Conservation (phyloP, 1,140 invertebrate species). For the Hylyphantes graminicola region DNA sequence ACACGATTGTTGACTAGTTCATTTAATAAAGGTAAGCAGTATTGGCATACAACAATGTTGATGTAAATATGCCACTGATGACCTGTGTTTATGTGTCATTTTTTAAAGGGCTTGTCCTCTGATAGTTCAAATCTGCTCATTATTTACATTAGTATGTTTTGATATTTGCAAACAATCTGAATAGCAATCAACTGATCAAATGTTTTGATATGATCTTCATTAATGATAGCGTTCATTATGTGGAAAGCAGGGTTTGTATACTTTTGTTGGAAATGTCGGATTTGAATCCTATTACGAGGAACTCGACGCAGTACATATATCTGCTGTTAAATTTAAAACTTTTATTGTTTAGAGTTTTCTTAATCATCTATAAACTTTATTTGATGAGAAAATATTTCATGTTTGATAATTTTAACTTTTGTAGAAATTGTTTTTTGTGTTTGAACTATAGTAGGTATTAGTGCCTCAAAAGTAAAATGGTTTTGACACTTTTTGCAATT, state of each 20-base stretch:
- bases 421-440: no score
- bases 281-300: background rate
- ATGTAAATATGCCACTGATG: constrained; percentile 22
- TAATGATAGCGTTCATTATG: background rate
- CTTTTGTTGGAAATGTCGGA: background rate
- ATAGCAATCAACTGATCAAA: background rate
- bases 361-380: no score
- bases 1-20: constrained; percentile 23
- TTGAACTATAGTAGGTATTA: no score
- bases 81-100: constrained; percentile 48
- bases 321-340: no score
- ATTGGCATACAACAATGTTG: background rate
- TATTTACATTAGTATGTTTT: constrained; percentile 14
- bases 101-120: constrained; percentile 13
- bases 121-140: constrained; percentile 5
- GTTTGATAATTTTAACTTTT: no score
- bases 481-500: no score
- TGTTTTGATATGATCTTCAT: background rate
- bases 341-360: no score
- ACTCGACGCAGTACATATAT: no score
- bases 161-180: background rate
- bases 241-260: background rate
- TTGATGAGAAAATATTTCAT: no score
- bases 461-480: no score
- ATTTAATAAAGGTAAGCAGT: constrained; percentile 33